phyloP scores from a whole-genome alignment of 2,113 vertebrate species.

The Ictalurus punctatus region DNA sequence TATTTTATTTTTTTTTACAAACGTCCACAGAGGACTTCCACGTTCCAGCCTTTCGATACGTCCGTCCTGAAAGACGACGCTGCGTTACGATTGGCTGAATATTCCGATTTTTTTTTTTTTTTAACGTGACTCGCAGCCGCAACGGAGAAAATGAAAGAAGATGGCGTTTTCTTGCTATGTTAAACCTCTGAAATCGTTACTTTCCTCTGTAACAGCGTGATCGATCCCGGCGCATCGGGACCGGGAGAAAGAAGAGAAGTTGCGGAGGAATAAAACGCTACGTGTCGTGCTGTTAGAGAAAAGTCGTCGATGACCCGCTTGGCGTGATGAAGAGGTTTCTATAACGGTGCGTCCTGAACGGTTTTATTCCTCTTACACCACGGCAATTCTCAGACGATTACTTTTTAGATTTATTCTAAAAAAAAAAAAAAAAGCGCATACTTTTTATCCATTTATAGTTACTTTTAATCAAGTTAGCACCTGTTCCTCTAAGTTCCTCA shows the following conservation, averaged over 20 bases:
- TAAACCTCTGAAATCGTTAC: neutral
- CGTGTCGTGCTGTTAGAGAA: neutral
- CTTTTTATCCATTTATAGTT: neutral
- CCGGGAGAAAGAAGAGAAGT: neutral
- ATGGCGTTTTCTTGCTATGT: neutral
- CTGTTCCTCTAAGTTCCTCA: neutral
- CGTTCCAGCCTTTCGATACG: neutral
- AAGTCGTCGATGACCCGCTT: neutral
- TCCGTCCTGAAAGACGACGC: no score
- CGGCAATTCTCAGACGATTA: neutral
- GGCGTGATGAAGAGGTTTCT: neutral
- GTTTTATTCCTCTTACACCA: neutral
- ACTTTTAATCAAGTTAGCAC: neutral
- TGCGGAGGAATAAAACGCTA: neutral
- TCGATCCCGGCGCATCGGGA: neutral
- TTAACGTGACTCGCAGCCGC: neutral
- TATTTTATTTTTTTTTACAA: neutral
- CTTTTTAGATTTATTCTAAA: neutral
- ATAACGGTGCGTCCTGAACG: neutral
- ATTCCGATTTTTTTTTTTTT: neutral
- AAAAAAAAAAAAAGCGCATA: neutral
- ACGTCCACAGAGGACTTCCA: neutral
- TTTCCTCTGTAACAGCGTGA: neutral
- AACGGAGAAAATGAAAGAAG: no score
- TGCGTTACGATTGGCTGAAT: neutral